Evolutionary conservation across 2,113 vertebrate species (phyloP).

Genomic region (Hyaena hyaena): DNA sequence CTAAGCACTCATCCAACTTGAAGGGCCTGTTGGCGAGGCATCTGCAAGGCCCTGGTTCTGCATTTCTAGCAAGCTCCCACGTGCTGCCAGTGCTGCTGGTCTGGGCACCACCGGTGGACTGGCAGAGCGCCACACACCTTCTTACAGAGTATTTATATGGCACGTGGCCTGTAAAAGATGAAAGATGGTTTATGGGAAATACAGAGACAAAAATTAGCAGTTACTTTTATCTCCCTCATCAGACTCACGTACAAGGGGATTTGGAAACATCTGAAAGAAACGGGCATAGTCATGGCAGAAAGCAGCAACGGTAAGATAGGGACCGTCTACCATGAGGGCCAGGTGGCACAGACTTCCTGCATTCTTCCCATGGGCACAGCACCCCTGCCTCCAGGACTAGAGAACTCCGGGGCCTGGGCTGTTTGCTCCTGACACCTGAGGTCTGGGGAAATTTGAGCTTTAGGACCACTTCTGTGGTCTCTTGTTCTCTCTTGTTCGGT

Average conservation of each 20-base stretch:
- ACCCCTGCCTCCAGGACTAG: too few species aligned
- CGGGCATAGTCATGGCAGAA: background rate
- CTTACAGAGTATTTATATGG: background rate
- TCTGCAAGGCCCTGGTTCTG: background rate
- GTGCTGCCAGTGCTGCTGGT: background rate
- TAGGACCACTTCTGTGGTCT: background rate
- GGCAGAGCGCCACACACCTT: background rate
- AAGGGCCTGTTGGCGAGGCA: too few species aligned
- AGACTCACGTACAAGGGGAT: background rate
- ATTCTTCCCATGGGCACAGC: rapidly evolving
- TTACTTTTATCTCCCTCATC: background rate
- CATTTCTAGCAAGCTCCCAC: background rate
- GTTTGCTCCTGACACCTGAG: background rate
- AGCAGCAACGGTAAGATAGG: background rate
- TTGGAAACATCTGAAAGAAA: background rate
- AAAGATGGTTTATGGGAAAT: background rate
- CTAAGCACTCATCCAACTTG: background rate
- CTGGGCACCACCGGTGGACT: background rate
- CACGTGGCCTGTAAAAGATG: background rate
- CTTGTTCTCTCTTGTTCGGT: background rate
- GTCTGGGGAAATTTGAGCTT: too few species aligned
- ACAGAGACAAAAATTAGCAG: background rate
- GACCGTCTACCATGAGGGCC: too few species aligned
- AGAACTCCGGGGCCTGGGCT: background rate
- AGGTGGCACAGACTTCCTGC: background rate